Evolutionary conservation across 1,140 invertebrate genomes (phyloP), one percentile per base, ranked within the genome.

Genomic region (Metaphire vulgaris): DNA sequence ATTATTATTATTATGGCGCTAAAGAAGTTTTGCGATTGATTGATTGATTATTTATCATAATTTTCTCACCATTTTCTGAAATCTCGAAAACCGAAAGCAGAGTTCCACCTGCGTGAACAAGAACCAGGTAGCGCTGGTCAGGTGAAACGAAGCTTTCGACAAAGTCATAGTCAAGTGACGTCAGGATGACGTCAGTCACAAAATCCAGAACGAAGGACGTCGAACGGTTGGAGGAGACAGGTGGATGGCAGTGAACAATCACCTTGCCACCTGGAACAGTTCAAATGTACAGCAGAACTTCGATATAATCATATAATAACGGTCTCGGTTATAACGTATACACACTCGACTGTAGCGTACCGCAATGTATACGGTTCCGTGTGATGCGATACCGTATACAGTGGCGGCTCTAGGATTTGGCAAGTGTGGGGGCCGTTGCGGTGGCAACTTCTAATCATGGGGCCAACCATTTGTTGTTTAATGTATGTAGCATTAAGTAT

Each of bases 61-160:
- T n/a, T n/a, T n/a, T n/a, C n/a, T 79, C 81, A 87, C 87, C 87
- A 78, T 85, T 82, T 78, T 86, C 88, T 80, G 88, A 88, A 72
- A 92, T 89, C 84, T 90, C 89, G 80, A 92, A 90, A 1, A 92
- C 90, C 33, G 91, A 89, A n/a, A 93, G 87, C 28, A 91, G 90
- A 21, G 41, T 6, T 16, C 90, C 89, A 65, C 87, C 87, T 72
- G 88, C 86, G 79, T 92, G 90, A 1, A 92, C 85, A 16, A 91
- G 91, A 28, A 92, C 90, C 21, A 92, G 85, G 79, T 90, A 88
- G 69, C 91, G 86, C 29, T 90, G 91, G 84, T 92, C 91, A 0
- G 92, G 91, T 0, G 91, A 91, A 0, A 92, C 88, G 74, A 89
- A 89, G 0, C 91, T 91, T 69, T 86, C 87, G n/a, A 92, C 92